Base-by-base conservation (phyloP, 2,797 vertebrate genomes). In the Enteromius mattozi region DNA sequence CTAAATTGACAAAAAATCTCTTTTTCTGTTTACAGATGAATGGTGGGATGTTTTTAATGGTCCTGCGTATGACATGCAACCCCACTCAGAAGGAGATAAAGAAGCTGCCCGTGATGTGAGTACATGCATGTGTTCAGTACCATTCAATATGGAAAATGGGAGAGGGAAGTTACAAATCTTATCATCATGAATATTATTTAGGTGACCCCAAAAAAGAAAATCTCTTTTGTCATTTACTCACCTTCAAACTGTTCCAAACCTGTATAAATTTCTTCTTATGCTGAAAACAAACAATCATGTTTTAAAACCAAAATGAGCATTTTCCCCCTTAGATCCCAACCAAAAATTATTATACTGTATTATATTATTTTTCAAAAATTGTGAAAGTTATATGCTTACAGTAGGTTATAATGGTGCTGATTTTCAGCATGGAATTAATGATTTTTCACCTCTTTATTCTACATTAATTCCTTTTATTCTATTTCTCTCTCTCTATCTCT, bases 21-120 rank as follows among this genome's bases (percentile, higher is more conserved):
- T 85, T 6, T 83, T 8, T 77, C 19, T 87, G 77, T 82, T 35
- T 95, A 86, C 92, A 99, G 98, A 95, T 98, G 92, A 98, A 99
- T 47, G 97, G 97, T 81, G 96, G 96, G 81, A 96, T 99, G 95
- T 98, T 97, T 94, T 96, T 96, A 91, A 96, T 97, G 78, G 96
- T 98, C 74, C 95, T 97, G 89, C 97, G 96, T 91, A 96, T 97
- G 90, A 96, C 96, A 88, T 99, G 97, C 89, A 97, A 96, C 88
- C 91, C 96, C 6, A 96, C 96, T 84, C 98, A 98, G 93, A 98
- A 98, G 91, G 98, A 99, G 90, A 96, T 97, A 68, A 99, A 98
- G 95, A 99, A 97, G 92, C 96, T 97, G 75, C 96, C 97, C 0
- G 94, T 97, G 90, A 95, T 99, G 98, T 99, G 92, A 97, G 98